phyloP scores from a whole-genome alignment of 2,113 vertebrate genomes.

The Turnix velox region DNA sequence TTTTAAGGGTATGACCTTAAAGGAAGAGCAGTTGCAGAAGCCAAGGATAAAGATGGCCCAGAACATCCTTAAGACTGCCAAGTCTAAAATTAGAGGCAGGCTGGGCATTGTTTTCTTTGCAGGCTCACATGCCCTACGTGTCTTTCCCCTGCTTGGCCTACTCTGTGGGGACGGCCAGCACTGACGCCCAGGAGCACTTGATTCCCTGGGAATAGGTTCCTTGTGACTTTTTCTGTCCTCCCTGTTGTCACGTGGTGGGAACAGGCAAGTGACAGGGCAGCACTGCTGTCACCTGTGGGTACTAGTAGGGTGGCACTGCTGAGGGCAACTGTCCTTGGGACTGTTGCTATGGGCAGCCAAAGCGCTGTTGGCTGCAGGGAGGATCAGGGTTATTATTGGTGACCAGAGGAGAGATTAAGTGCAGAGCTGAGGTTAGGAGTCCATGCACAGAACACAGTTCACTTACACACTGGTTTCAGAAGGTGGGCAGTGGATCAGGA shows the following conservation, averaged over 20 bases:
- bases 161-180: not conserved
- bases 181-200: not conserved
- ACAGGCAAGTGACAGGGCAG: not conserved
- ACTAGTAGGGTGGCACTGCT: not conserved
- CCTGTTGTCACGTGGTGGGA: not conserved
- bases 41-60: constrained; percentile 19
- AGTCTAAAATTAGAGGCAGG: not conserved
- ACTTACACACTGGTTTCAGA: not conserved
- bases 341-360: not conserved
- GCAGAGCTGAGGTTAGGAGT: not conserved
- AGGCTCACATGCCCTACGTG: not conserved
- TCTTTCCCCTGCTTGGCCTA: not conserved
- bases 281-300: not conserved
- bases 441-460: not conserved
- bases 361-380: not conserved
- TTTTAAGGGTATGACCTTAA: not conserved
- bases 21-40: not conserved
- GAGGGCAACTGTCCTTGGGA: not conserved
- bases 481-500: not conserved
- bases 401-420: not conserved
- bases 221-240: not conserved
- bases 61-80: constrained; percentile 5
- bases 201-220: constrained; percentile 33
- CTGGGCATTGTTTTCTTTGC: constrained; percentile 23
- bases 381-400: not conserved